These are phyloP conservation scores for Castor canadensis DNA, from an alignment of 2,113 vertebrate genomes.

Conservation along the genomic window DNA sequence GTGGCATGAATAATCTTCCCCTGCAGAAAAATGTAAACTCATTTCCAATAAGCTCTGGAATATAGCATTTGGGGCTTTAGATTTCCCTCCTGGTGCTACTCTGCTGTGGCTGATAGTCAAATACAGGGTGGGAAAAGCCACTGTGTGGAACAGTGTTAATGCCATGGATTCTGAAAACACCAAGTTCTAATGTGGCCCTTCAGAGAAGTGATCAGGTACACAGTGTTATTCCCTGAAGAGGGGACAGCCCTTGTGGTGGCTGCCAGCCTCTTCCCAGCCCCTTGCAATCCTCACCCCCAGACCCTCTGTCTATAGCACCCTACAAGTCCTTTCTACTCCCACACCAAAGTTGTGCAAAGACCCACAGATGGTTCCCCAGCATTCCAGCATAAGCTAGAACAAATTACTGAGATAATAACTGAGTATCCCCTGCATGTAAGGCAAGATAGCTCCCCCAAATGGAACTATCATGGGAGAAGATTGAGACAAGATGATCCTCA, in stretches of 20 bases:
- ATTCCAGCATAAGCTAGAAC: neutral
- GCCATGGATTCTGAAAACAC: neutral
- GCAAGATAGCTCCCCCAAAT: neutral
- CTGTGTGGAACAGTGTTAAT: fast-evolving
- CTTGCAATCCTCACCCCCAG: fast-evolving
- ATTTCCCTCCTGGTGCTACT: neutral
- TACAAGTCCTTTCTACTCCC: neutral
- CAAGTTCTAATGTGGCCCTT: too few relatives aligned
- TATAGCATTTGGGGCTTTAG: neutral
- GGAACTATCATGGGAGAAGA: neutral
- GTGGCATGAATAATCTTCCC: neutral
- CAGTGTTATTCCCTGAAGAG: fast-evolving
- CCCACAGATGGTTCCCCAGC: neutral
- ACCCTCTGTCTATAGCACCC: too few relatives aligned
- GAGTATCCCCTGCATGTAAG: neutral
- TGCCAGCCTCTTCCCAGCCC: neutral
- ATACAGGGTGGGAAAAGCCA: neutral
- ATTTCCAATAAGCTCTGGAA: neutral
- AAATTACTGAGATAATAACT: neutral
- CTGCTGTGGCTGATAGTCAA: neutral
- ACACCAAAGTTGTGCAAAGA: neutral
- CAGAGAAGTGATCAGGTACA: fast-evolving
- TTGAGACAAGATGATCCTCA: neutral
- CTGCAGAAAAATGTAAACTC: neutral
- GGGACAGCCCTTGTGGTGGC: neutral